Conservation (phyloP, 1,140 invertebrate species). For the Cydia pomonella region DNA sequence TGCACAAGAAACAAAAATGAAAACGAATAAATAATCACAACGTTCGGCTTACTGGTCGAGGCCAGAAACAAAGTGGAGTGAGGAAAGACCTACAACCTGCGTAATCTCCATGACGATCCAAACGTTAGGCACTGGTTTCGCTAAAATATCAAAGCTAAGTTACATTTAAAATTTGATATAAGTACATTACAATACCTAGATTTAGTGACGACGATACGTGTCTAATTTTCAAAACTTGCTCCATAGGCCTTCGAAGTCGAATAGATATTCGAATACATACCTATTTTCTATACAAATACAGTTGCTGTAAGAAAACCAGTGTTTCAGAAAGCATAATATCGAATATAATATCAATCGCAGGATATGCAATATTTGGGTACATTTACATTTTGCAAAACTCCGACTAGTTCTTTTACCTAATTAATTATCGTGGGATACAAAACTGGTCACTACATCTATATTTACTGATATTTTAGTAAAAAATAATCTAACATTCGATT, state of each 20-base stretch:
- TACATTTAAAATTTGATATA: slow-evolving; percentile 65
- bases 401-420: slow-evolving; percentile 63
- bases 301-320: slow-evolving; percentile 42
- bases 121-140: slow-evolving; percentile 71
- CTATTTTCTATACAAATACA: not conserved
- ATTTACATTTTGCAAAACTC: slow-evolving; percentile 48
- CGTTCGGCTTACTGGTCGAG: slow-evolving; percentile 52
- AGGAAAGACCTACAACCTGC: slow-evolving; percentile 33
- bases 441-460: slow-evolving; percentile 56
- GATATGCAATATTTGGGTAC: slow-evolving; percentile 51
- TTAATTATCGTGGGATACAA: slow-evolving; percentile 61
- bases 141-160: slow-evolving; percentile 77
- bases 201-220: slow-evolving; percentile 49
- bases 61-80: slow-evolving; percentile 38
- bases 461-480: slow-evolving; percentile 61
- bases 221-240: slow-evolving; percentile 41
- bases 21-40: slow-evolving; percentile 48
- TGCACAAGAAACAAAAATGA: slow-evolving; percentile 61
- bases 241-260: slow-evolving; percentile 43
- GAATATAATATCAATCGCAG: slow-evolving; percentile 61
- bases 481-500: slow-evolving; percentile 67
- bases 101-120: slow-evolving; percentile 57
- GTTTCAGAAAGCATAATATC: slow-evolving; percentile 57
- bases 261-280: slow-evolving; percentile 27
- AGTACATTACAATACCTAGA: slow-evolving; percentile 45